Evolutionary conservation across 2,797 vertebrate genomes (phyloP), one percentile per base, ranked within the genome.

Genomic region (Pipistrellus pygmaeus): DNA sequence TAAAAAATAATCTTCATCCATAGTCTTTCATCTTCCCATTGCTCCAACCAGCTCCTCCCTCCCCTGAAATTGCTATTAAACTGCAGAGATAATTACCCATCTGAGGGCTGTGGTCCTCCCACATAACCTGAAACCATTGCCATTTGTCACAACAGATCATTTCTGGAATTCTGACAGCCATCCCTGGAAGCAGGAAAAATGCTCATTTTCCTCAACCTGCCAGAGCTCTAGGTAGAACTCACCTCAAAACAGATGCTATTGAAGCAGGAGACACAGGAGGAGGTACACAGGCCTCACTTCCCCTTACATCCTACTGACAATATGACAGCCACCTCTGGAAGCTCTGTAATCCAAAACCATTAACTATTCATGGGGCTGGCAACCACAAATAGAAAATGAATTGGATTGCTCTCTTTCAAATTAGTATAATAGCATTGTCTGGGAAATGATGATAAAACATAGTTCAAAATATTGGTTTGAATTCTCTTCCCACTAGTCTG

Each of bases 371-470:
- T 91, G 41, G 48, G 66, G 32, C 83, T 97, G 97, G 96, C 97
- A 97, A 88, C 91, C 91, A 85, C 44, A 35, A 80, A 97, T 95
- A 97, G 97, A 92, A 96, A 98, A 97, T 84, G 85, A 97, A 96
- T 91, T 88, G 73, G 86, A 93, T 92, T 13, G 17, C 69, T 90
- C 51, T 60, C 73, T 71, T 97, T 97, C 96, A 96, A 97, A 96
- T 96, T 83, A 97, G 96, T 90, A 91, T 92, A 97, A 96, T 96
- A 93, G 95, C 92, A 75, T 84, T 93, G 82, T 91, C 94, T 85
- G 94, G 84, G 85, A 95, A 87, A 89, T 76, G 93, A 84, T 81
- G 72, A 93, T 94, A 93, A 84, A 96, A 32, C 93, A 96, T n/a
- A 72, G 94, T 95, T 94, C 35, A 93, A 97, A 97, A 97, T 73